Base-by-base conservation (phyloP, 2,113 vertebrate genomes). In the Anhinga anhinga region DNA sequence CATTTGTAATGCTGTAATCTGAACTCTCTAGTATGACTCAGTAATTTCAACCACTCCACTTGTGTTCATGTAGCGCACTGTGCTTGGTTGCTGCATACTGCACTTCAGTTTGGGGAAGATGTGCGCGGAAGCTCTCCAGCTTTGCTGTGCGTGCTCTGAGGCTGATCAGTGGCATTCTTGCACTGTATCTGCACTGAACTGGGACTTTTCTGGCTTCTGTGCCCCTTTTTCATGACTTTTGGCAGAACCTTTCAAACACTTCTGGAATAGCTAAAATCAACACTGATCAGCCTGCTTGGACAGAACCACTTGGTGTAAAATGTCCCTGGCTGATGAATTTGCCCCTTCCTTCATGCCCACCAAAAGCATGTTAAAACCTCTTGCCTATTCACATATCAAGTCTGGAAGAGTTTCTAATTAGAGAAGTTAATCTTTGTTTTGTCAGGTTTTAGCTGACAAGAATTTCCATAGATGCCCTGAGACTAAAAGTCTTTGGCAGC, bases 371-470 rank as follows among this genome's bases (percentile, higher is more conserved):
- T 66, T 81, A 77, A 90, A 92, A 55, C 18, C 14, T 88, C 49
- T 89, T 77, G 36, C 82, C 40, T 77, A 55, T 73, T 92, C 65
- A n/a, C 22, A 6, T 77, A 59, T 88, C 80, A 83, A 53, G 42
- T 83, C 58, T 83, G 55, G 53, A 88, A 81, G 55, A 90, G 53
- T 38, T 86, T 81, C 76, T 91, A 58, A 38, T 82, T 73, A 59
- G 82, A 62, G 36, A 94, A 82, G 42, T 61, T 94, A 69, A 90
- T 94, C 52, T 85, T 80, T 77, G 45, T 93, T 93, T 80, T 82
- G 58, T 73, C 62, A 70, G 70, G 40, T 82, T 83, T 87, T 76
- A 61, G 52, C 49, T 85, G 90, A 59, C 52, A 78, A 69, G 61
- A 93, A 69, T 80, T 91, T 76, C 65, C 13, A 14, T 58, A 15